Evolutionary conservation across 2,113 vertebrate genomes (phyloP).

Genomic region (Promerops cafer): DNA sequence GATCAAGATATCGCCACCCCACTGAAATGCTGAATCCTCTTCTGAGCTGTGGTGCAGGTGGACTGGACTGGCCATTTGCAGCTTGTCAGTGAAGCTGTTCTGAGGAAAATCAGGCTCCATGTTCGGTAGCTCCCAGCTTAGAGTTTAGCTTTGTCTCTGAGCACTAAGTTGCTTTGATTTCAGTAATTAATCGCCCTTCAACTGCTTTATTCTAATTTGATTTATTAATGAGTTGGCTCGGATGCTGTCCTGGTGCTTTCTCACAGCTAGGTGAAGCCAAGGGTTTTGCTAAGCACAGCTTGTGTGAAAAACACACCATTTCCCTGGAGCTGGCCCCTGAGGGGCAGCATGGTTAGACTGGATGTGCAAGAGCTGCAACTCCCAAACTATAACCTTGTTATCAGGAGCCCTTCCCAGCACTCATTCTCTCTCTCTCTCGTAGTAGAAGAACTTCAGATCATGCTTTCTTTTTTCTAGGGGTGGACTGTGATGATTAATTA

Average conservation of each 20-base stretch:
- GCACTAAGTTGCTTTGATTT: conserved; percentile 19
- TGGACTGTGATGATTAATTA: neutral
- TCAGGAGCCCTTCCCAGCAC: neutral
- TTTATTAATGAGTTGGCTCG: neutral
- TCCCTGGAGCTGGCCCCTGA: neutral
- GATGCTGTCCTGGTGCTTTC: neutral
- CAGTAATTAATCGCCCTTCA: conserved; percentile 8
- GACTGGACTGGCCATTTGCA: neutral
- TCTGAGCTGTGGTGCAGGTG: neutral
- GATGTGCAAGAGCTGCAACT: neutral
- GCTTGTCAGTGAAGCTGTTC: neutral
- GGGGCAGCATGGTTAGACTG: neutral
- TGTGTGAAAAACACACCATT: neutral
- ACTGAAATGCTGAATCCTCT: neutral
- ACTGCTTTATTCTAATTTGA: conserved; percentile 21
- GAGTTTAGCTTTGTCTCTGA: neutral
- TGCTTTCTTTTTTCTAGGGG: neutral
- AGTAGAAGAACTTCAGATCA: neutral
- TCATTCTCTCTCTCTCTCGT: neutral
- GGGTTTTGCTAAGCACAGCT: neutral
- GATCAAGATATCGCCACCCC: neutral
- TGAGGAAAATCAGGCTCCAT: fast-evolving
- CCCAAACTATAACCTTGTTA: neutral
- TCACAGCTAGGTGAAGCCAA: neutral
- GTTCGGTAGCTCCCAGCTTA: neutral